phyloP scores from a whole-genome alignment of 2,797 vertebrate genomes.

The Apogon talboti region DNA sequence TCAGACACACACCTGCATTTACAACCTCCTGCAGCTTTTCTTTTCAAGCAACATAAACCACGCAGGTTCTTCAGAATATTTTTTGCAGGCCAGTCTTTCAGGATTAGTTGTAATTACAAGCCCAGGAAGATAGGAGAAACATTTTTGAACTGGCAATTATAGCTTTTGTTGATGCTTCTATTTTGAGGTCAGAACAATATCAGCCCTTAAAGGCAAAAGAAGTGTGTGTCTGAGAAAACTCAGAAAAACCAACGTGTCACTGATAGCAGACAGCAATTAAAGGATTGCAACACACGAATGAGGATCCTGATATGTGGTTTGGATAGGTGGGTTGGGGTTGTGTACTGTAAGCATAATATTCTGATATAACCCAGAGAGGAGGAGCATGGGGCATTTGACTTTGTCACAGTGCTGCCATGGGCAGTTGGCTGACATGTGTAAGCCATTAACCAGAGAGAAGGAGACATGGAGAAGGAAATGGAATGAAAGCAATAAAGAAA shows the following conservation, averaged over 20 bases:
- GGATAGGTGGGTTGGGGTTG: slow-evolving; percentile 69
- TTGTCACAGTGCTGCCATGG: slow-evolving; percentile 58
- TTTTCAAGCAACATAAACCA: slow-evolving; percentile 44
- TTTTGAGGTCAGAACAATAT: slow-evolving; percentile 62
- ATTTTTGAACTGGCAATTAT: slow-evolving; percentile 65
- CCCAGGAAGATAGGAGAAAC: slow-evolving; percentile 50
- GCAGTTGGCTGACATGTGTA: slow-evolving; percentile 72
- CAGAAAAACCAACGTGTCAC: slow-evolving; percentile 29
- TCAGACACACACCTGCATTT: slow-evolving; percentile 62
- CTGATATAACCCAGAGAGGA: slow-evolving; percentile 47
- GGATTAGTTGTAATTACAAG: slow-evolving; percentile 72
- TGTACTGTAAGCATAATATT: slow-evolving; percentile 69
- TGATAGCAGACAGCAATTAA: slow-evolving; percentile 46
- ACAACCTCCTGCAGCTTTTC: slow-evolving; percentile 27
- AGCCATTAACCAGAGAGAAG: slow-evolving; percentile 73
- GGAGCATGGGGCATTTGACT: slow-evolving; percentile 59
- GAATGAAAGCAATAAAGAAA: slow-evolving; percentile 57
- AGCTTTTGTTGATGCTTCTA: slow-evolving; percentile 65
- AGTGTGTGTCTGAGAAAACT: slow-evolving; percentile 14
- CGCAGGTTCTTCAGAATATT: slow-evolving; percentile 50
- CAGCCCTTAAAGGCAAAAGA: slow-evolving; percentile 29
- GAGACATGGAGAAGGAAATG: slow-evolving; percentile 48
- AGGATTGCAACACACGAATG: slow-evolving; percentile 38
- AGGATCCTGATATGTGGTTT: slow-evolving; percentile 55
- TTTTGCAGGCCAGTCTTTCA: slow-evolving; percentile 58